Evolutionary conservation across 2,888 invertebrate genomes (phyloP).

Genomic region (Synanthedon formicaeformis): DNA sequence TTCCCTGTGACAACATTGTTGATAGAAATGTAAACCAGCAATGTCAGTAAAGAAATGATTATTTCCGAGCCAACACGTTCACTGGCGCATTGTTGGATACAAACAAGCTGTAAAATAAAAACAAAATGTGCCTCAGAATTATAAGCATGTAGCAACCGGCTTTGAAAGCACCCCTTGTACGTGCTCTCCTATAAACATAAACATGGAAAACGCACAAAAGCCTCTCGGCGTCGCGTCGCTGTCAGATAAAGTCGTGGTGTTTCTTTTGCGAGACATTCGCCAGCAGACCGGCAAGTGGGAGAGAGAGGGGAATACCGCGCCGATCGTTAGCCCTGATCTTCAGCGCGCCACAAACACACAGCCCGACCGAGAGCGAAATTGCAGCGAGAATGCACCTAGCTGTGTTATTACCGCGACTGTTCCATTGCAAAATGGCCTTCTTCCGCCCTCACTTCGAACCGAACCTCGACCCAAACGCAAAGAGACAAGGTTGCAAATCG

Average conservation of each 20-base stretch:
- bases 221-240: conserved; percentile 54
- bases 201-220: conserved; percentile 70
- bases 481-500: conserved; percentile 29
- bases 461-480: conserved; percentile 26
- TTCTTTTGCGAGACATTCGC: conserved; percentile 57
- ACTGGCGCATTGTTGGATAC: conserved; percentile 16
- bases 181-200: conserved; percentile 67
- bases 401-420: conserved; percentile 58
- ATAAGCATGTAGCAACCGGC: conserved; percentile 36
- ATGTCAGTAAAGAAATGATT: background rate
- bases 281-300: conserved; percentile 30
- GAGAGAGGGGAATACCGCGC: conserved; percentile 41
- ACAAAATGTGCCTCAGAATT: conserved; percentile 47
- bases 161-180: conserved; percentile 64
- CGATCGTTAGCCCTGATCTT: conserved; percentile 72
- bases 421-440: conserved; percentile 49
- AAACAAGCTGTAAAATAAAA: conserved; percentile 45
- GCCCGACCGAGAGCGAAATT: conserved; percentile 71
- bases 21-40: background rate
- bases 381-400: conserved; percentile 70
- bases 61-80: background rate
- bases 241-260: conserved; percentile 68
- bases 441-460: conserved; percentile 18
- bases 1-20: background rate
- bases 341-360: conserved; percentile 71